A percentile compares a stretch with the other conserved stretches of the same genome.
These are phyloP conservation scores for Mormyrops boulengeri DNA, from an alignment of 2,797 vertebrate species.

Conservation along the genomic window DNA sequence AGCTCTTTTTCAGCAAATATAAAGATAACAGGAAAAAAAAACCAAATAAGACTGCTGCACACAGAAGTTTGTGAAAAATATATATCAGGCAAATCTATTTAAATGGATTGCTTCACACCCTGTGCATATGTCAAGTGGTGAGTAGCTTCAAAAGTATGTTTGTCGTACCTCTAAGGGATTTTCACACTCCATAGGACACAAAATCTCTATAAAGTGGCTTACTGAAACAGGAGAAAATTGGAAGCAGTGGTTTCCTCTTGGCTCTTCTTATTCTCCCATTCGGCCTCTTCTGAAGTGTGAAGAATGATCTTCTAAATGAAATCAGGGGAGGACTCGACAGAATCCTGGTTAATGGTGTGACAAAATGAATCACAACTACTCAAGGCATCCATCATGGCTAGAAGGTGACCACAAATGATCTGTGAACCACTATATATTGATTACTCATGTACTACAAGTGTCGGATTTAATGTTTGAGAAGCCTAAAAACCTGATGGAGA, in stretches of 20 bases:
- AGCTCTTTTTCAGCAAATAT: slow-evolving; percentile 10
- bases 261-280: slow-evolving; percentile 46
- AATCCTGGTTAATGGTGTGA: slow-evolving; percentile 91
- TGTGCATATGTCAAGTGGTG: slow-evolving; percentile 74
- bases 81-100: slow-evolving; percentile 70
- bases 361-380: slow-evolving; percentile 83
- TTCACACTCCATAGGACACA: slow-evolving; percentile 73
- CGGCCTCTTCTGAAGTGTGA: slow-evolving; percentile 79
- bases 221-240: slow-evolving; percentile 78
- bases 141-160: slow-evolving; percentile 72
- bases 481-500: slow-evolving; percentile 81
- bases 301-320: slow-evolving; percentile 81
- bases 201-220: slow-evolving; percentile 80
- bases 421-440: slow-evolving; percentile 93
- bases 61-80: slow-evolving; percentile 62
- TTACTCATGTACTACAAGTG: slow-evolving; percentile 88
- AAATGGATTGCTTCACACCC: slow-evolving; percentile 73
- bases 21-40: not conserved
- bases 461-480: slow-evolving; percentile 89
- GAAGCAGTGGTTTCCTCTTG: slow-evolving; percentile 58
- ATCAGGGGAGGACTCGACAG: slow-evolving; percentile 79
- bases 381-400: slow-evolving; percentile 84
- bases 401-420: slow-evolving; percentile 91
- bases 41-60: slow-evolving; percentile 30
- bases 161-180: slow-evolving; percentile 75